Percentiles rank a stretch among this genome's conserved stretches.
phyloP scores from a whole-genome alignment of 2,797 vertebrate genomes.

The Chaetodon trifasciatus region DNA sequence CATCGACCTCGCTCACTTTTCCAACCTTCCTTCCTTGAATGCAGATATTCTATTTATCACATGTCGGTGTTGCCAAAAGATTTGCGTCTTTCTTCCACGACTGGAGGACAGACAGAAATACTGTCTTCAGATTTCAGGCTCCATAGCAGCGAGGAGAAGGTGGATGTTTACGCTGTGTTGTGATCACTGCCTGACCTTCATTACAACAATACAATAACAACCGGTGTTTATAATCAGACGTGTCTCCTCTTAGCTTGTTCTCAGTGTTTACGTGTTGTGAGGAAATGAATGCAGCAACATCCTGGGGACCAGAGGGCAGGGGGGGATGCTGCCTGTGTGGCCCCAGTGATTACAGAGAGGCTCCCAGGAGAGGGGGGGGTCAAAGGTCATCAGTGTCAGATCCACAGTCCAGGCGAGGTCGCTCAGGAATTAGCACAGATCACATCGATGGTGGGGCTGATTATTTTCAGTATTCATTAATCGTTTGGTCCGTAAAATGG shows the following conservation, averaged over 20 bases:
- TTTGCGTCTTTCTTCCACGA: neutral
- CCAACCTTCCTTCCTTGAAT: neutral
- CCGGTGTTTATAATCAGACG: conserved; percentile 42
- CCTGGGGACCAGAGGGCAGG: neutral
- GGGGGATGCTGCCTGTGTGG: conserved; percentile 45
- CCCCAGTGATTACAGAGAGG: neutral
- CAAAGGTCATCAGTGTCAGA: neutral
- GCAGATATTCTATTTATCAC: neutral
- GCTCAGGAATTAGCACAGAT: neutral
- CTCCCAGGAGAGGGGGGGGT: conserved; percentile 1
- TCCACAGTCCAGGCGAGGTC: neutral
- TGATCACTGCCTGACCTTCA: conserved; percentile 31
- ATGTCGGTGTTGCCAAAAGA: neutral
- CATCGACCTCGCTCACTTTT: neutral
- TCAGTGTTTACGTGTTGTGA: conserved; percentile 35
- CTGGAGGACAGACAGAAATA: neutral
- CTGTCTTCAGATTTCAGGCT: conserved; percentile 15
- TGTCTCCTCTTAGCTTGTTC: conserved; percentile 31
- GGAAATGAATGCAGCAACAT: conserved; percentile 46
- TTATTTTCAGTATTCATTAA: no score
- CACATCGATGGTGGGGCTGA: no score
- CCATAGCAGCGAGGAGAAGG: conserved; percentile 3
- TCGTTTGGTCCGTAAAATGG: no score
- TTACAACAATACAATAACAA: conserved; percentile 39
- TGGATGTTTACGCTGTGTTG: conserved; percentile 33